phyloP scores from a whole-genome alignment of 1,140 invertebrate genomes.

The Leptinotarsa lineolata region DNA sequence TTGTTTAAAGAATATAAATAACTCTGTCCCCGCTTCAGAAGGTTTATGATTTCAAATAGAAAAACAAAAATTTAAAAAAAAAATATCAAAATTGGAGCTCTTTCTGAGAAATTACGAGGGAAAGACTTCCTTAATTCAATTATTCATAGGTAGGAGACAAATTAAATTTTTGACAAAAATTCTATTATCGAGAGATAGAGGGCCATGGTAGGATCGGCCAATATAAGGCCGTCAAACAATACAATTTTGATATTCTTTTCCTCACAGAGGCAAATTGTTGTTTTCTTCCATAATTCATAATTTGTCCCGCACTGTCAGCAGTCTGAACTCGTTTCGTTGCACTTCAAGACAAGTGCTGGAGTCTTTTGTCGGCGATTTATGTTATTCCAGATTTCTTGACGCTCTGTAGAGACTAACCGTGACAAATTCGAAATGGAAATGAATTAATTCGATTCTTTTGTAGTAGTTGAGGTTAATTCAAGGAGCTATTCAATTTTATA shows the following conservation, averaged over 20 bases:
- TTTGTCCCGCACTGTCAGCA: not conserved
- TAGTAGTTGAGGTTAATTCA: conserved; percentile 3
- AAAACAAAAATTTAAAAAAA: too few relatives aligned
- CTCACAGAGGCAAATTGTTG: not conserved
- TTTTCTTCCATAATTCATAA: conserved; percentile 6
- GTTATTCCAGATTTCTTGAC: not conserved
- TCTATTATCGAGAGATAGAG: not conserved
- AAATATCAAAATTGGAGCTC: too few relatives aligned
- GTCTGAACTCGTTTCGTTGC: conserved; percentile 4
- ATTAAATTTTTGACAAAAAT: not conserved
- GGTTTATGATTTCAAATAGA: too few relatives aligned
- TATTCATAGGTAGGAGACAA: too few relatives aligned
- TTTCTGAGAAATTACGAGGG: too few relatives aligned
- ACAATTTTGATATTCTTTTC: conserved; percentile 4
- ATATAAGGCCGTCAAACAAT: not conserved
- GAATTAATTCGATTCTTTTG: conserved; percentile 4
- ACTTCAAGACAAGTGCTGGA: not conserved
- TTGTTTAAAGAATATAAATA: too few relatives aligned
- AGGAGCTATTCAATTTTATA: not conserved
- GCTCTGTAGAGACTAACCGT: not conserved
- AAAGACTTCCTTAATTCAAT: too few relatives aligned
- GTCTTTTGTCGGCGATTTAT: conserved; percentile 3
- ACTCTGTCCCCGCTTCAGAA: too few relatives aligned
- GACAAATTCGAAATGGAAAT: not conserved
- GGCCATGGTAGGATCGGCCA: not conserved